Evolutionary conservation across 2,113 vertebrate species (phyloP).

Genomic region (Amblyornis subalaris): DNA sequence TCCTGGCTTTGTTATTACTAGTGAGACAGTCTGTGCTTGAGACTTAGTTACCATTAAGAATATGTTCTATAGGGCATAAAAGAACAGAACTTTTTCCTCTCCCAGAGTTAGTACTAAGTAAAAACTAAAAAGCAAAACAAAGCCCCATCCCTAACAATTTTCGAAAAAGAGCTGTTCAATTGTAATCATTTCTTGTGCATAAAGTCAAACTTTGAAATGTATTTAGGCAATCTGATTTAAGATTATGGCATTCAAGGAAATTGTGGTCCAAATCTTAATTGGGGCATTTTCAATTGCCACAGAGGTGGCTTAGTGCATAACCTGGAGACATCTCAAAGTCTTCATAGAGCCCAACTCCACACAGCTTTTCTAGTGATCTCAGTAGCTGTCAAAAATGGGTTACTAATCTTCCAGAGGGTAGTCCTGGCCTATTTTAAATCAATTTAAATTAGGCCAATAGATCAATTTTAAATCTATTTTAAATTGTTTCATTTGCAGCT

Average conservation of each 20-base stretch:
- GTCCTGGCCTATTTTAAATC: background rate
- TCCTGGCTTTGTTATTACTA: background rate
- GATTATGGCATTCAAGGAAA: background rate
- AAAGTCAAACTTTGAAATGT: background rate
- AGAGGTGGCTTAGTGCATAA: background rate
- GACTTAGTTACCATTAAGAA: background rate
- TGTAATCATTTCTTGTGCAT: background rate
- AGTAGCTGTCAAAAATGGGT: background rate
- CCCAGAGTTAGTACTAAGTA: background rate
- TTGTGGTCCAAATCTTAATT: background rate
- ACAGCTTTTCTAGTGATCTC: background rate
- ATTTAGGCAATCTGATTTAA: background rate
- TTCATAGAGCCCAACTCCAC: background rate
- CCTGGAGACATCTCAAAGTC: background rate
- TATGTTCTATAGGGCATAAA: background rate
- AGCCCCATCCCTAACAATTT: background rate
- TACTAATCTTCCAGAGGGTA: background rate
- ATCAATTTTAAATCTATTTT: background rate
- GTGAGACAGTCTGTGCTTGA: background rate
- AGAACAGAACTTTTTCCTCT: background rate
- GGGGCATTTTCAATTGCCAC: background rate
- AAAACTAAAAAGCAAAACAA: background rate
- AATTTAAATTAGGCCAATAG: background rate
- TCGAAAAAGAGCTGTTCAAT: background rate
- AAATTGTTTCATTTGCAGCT: slow-evolving; percentile 74